These are phyloP conservation scores for Cetonia aurata DNA, from an alignment of 2,888 invertebrate genomes.

Conservation along the genomic window DNA sequence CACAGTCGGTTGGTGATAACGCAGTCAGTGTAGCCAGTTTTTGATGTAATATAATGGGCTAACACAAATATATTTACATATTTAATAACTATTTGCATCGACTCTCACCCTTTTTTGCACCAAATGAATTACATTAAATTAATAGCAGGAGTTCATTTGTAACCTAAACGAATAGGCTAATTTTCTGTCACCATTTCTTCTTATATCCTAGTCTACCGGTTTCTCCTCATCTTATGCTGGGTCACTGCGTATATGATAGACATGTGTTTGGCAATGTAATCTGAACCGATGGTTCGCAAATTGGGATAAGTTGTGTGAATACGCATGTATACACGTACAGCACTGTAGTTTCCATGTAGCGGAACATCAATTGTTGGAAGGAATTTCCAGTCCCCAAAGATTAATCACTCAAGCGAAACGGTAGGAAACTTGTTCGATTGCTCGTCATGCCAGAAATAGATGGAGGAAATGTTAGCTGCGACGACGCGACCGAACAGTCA, in stretches of 20 bases:
- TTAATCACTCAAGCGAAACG: conserved; percentile 45
- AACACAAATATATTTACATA: no score
- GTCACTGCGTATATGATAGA: neutral
- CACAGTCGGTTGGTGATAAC: no score
- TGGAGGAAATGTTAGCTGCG: conserved; percentile 33
- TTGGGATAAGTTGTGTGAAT: conserved; percentile 33
- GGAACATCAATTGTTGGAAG: conserved; percentile 43
- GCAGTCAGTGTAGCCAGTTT: no score
- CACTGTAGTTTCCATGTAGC: conserved; percentile 14
- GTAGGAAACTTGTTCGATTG: conserved; percentile 45
- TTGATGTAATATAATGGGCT: no score
- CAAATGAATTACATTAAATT: no score
- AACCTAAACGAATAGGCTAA: no score
- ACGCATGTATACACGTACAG: conserved; percentile 9
- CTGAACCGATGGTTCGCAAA: conserved; percentile 38
- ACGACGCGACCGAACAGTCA: conserved; percentile 3
- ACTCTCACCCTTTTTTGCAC: no score
- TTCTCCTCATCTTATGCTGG: no score
- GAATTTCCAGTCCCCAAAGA: conserved; percentile 43
- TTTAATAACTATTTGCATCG: no score
- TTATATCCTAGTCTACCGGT: no score
- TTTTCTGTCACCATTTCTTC: no score
- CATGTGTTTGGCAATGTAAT: conserved; percentile 32
- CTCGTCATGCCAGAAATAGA: conserved; percentile 36
- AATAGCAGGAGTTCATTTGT: no score